Conservation (phyloP, 2,797 vertebrate species). For the Malurus leucopterus region DNA sequence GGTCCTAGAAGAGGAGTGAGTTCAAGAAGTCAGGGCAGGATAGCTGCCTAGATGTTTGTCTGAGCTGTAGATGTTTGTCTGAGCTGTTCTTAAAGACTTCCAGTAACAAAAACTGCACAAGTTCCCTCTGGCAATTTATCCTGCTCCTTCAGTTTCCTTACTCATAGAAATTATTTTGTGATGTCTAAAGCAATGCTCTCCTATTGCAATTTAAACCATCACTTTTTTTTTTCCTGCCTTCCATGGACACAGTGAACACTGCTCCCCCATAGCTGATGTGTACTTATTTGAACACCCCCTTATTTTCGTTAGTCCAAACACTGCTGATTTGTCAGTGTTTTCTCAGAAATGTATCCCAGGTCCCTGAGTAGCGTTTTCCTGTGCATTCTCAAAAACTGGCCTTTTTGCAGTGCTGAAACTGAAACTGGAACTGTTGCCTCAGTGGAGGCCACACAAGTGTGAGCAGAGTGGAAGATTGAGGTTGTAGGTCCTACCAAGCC, state of each 20-base stretch:
- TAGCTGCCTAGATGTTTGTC: not conserved
- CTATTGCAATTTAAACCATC: not conserved
- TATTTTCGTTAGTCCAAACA: not conserved
- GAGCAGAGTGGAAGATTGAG: not conserved
- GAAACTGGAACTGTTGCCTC: not conserved
- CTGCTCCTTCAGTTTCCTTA: not conserved
- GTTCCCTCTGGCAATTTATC: not conserved
- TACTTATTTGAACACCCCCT: accelerated
- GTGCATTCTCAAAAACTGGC: not conserved
- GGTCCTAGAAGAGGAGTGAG: not conserved
- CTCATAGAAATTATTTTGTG: not conserved
- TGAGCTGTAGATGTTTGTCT: not conserved
- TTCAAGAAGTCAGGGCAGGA: constrained; percentile 19
- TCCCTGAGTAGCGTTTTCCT: not conserved
- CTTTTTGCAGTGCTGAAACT: not conserved
- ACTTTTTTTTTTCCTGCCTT: not conserved
- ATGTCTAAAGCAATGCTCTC: not conserved
- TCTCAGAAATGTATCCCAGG: not conserved
- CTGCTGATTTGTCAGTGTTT: not conserved
- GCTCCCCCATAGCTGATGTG: not conserved
- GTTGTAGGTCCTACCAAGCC: not conserved
- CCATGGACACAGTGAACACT: not conserved
- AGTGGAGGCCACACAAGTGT: not conserved
- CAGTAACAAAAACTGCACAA: not conserved
- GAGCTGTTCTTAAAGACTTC: not conserved